Percentiles rank a stretch among this genome's conserved stretches.
These are phyloP conservation scores for Aptenodytes patagonicus DNA, from an alignment of 2,113 vertebrate species.

Conservation along the genomic window DNA sequence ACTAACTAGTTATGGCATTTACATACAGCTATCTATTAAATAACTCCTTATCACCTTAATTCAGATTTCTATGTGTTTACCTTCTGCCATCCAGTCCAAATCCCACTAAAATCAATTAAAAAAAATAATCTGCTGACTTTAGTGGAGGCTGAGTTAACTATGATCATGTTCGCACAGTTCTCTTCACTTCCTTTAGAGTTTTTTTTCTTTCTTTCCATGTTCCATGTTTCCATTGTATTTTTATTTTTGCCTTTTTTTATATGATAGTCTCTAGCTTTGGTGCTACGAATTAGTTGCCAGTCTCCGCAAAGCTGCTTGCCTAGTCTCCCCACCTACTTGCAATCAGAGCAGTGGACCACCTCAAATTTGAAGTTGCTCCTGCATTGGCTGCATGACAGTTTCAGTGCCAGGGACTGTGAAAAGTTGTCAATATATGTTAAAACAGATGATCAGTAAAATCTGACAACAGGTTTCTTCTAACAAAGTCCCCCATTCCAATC, in stretches of 20 bases:
- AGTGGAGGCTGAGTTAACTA: background rate
- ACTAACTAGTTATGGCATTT: background rate
- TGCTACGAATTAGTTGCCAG: background rate
- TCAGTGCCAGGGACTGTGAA: background rate
- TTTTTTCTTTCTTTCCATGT: background rate
- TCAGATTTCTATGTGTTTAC: background rate
- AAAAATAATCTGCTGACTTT: background rate
- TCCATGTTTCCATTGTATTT: background rate
- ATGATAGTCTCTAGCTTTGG: background rate
- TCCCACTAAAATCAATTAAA: background rate
- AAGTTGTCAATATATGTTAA: constrained; percentile 48
- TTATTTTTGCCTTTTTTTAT: background rate
- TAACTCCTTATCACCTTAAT: background rate
- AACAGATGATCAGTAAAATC: constrained; percentile 36
- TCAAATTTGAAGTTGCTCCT: constrained; percentile 29
- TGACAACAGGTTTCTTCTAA: constrained; percentile 35
- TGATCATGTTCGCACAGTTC: background rate
- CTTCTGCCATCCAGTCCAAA: background rate
- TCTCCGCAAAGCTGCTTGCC: background rate
- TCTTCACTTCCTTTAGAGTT: background rate
- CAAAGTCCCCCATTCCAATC: background rate
- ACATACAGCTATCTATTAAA: background rate
- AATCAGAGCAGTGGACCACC: background rate
- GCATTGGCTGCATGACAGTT: background rate
- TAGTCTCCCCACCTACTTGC: background rate